phyloP scores from a whole-genome alignment of 2,797 vertebrate genomes.

The Sciaenops ocellatus region DNA sequence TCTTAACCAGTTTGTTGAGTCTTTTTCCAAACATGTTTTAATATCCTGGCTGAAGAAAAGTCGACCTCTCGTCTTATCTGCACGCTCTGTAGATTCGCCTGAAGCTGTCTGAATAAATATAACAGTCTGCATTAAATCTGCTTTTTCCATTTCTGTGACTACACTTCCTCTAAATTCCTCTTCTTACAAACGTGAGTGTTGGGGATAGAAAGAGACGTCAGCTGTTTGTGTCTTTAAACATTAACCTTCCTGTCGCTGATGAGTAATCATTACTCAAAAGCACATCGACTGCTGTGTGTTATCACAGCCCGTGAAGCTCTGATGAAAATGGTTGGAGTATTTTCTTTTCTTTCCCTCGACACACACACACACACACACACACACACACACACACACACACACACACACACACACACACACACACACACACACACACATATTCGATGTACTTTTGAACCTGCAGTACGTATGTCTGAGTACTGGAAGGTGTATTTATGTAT shows the following conservation, averaged over 20 bases:
- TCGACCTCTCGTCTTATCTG: background rate
- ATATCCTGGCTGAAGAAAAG: background rate
- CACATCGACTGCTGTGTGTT: background rate
- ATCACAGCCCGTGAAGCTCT: background rate
- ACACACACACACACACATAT: background rate
- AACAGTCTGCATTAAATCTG: background rate
- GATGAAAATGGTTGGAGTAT: too few species aligned
- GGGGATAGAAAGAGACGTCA: background rate
- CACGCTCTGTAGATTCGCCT: too few species aligned
- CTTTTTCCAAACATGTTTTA: too few species aligned
- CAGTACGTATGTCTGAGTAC: background rate
- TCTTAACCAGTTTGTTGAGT: too few species aligned
- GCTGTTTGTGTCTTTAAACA: background rate
- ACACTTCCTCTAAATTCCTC: background rate
- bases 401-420: background rate
- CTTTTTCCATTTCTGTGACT: background rate
- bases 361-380: background rate
- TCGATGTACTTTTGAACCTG: too few species aligned
- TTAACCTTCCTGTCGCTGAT: background rate
- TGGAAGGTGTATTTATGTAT: background rate
- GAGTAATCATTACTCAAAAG: constrained; percentile 16
- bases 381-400: background rate
- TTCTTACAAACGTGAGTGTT: background rate
- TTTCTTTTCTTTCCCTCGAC: background rate
- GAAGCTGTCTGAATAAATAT: too few species aligned